Conservation (phyloP, 2,797 vertebrate species). For the Falco concolor region DNA sequence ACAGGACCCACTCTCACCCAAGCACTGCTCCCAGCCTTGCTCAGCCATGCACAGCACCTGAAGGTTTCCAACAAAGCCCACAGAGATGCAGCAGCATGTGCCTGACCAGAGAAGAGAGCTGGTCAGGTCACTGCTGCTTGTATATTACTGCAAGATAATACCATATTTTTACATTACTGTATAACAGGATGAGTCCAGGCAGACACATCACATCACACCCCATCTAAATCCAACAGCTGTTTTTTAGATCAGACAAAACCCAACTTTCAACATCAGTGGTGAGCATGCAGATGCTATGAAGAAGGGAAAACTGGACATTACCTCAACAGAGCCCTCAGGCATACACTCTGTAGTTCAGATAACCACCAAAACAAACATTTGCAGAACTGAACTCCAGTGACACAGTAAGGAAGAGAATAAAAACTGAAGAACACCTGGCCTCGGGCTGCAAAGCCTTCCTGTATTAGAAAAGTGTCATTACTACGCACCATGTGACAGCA, state of each 20-base stretch:
- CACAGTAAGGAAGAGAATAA: neutral
- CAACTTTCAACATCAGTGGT: fast-evolving
- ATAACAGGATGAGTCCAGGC: neutral
- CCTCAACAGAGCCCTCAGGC: neutral
- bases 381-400: neutral
- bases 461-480: neutral
- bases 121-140: too few species aligned
- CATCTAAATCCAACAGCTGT: neutral
- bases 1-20: neutral
- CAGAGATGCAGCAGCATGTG: fast-evolving
- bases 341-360: fast-evolving
- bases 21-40: neutral
- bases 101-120: neutral
- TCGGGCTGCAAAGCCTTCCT: neutral
- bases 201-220: fast-evolving
- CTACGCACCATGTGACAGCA: fast-evolving
- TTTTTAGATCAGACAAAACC: neutral
- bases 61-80: neutral
- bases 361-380: neutral
- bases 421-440: neutral
- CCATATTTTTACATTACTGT: neutral
- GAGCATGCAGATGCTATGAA: neutral
- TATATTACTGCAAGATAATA: neutral
- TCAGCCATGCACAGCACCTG: neutral
- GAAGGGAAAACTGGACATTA: neutral